These are phyloP conservation scores for Cheilosia pagana DNA, from an alignment of 2,888 invertebrate species.

Conservation along the genomic window DNA sequence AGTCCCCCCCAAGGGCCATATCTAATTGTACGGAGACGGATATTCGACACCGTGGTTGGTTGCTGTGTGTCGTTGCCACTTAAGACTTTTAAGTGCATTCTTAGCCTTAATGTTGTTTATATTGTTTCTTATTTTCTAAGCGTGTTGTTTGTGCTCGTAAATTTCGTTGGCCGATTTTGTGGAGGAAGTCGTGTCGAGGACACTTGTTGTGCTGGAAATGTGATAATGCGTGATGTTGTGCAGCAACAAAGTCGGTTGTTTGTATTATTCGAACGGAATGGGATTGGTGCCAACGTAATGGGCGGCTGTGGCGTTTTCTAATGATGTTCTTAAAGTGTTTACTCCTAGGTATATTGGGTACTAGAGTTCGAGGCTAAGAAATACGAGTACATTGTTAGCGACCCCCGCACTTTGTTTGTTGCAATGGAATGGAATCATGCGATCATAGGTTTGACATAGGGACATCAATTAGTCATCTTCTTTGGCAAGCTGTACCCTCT, in stretches of 20 bases:
- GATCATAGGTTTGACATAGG: no score
- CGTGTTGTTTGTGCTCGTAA: slow-evolving; percentile 18
- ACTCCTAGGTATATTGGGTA: no score
- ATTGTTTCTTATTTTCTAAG: slow-evolving; percentile 14
- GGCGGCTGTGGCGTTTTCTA: no score
- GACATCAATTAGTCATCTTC: no score
- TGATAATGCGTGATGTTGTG: neutral
- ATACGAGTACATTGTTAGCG: no score
- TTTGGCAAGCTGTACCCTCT: no score
- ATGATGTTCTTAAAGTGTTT: no score
- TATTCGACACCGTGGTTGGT: slow-evolving; percentile 25
- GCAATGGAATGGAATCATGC: no score
- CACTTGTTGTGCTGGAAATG: neutral
- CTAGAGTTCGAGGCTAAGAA: no score
- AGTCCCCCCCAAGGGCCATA: slow-evolving; percentile 8
- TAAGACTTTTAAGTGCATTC: slow-evolving; percentile 40
- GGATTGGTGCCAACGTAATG: no score
- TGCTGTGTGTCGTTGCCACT: slow-evolving; percentile 10
- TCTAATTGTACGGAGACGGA: slow-evolving; percentile 26
- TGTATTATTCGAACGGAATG: no score
- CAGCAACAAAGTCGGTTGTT: neutral
- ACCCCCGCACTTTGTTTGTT: no score
- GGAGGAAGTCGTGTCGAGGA: neutral
- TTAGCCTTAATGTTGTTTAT: slow-evolving; percentile 25
- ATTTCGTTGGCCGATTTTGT: slow-evolving; percentile 2